A percentile compares a stretch with the other conserved stretches of the same genome.
phyloP scores from a whole-genome alignment of 2,797 vertebrate species.

The Acropternis orthonyx region DNA sequence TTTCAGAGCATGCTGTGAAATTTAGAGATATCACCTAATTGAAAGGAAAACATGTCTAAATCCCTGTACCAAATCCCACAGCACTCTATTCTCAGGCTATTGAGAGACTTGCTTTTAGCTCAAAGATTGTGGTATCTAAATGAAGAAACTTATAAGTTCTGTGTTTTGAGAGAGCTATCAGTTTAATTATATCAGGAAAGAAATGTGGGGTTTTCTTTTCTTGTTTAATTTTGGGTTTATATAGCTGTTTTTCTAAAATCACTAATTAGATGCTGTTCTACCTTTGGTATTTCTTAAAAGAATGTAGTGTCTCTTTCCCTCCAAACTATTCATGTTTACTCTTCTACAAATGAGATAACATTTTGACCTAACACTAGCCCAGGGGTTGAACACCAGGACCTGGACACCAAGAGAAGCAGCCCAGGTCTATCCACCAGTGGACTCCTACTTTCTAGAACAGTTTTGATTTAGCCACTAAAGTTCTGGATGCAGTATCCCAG shows the following conservation, averaged over 20 bases:
- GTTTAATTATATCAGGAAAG: not conserved
- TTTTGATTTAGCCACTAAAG: not conserved
- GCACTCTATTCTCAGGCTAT: not conserved
- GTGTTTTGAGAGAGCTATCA: not conserved
- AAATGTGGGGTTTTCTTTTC: rapidly evolving
- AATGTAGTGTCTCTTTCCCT: not conserved
- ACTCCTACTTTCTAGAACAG: not conserved
- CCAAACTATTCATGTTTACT: not conserved
- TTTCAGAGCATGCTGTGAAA: not conserved
- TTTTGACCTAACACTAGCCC: not conserved
- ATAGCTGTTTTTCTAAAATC: not conserved
- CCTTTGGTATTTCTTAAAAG: not conserved
- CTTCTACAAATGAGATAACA: not conserved
- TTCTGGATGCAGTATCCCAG: not conserved
- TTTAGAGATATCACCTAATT: not conserved
- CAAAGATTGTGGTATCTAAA: not conserved
- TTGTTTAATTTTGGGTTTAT: not conserved
- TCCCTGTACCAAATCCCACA: not conserved
- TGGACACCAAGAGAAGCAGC: not conserved
- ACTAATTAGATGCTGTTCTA: not conserved
- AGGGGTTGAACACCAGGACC: not conserved
- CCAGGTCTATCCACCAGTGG: not conserved
- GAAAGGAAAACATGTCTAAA: not conserved
- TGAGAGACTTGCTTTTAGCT: not conserved
- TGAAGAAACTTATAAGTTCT: not conserved